Evolutionary conservation across 1,140 invertebrate species (phyloP).

Genomic region (Pogonus chalceus): DNA sequence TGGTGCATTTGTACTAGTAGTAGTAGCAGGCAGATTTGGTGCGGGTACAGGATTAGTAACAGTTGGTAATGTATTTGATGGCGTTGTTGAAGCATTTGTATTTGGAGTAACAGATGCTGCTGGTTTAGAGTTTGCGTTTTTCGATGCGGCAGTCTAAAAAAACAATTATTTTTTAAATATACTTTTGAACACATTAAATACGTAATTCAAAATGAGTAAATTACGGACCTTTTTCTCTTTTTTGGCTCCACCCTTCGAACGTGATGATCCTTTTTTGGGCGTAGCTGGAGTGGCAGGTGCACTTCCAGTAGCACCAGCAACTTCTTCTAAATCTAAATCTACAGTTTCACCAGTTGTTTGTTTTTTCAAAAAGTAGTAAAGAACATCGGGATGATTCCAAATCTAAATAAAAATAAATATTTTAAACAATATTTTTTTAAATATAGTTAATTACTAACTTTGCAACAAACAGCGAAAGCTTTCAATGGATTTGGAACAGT

Average conservation of each 20-base stretch:
- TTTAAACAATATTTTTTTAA: conserved; percentile 8
- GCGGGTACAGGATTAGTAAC: too few species aligned
- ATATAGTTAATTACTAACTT: conserved; percentile 47
- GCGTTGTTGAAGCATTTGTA: conserved; percentile 1
- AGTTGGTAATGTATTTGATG: not conserved
- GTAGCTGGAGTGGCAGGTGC: conserved; percentile 34
- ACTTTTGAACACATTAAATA: conserved; percentile 28
- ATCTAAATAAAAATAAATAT: conserved; percentile 49
- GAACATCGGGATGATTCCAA: conserved; percentile 98
- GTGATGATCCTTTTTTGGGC: conserved; percentile 31
- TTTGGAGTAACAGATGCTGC: conserved; percentile 54
- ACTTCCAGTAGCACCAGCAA: conserved; percentile 42
- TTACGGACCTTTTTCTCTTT: conserved; percentile 16
- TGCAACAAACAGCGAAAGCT: conserved; percentile 96
- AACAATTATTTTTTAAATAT: not conserved
- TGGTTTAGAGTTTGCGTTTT: conserved; percentile 37
- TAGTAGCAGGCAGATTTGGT: not conserved
- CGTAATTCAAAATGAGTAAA: not conserved
- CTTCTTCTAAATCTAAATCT: conserved; percentile 84
- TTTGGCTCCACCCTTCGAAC: conserved; percentile 25
- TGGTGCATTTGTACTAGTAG: conserved; percentile 1
- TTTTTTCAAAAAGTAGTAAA: conserved; percentile 85
- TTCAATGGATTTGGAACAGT: conserved; percentile 91
- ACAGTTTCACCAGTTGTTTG: conserved; percentile 68
- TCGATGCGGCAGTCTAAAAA: not conserved